These are phyloP conservation scores for Mechanitis messenoides DNA, from an alignment of 2,888 invertebrate species.

Conservation along the genomic window DNA sequence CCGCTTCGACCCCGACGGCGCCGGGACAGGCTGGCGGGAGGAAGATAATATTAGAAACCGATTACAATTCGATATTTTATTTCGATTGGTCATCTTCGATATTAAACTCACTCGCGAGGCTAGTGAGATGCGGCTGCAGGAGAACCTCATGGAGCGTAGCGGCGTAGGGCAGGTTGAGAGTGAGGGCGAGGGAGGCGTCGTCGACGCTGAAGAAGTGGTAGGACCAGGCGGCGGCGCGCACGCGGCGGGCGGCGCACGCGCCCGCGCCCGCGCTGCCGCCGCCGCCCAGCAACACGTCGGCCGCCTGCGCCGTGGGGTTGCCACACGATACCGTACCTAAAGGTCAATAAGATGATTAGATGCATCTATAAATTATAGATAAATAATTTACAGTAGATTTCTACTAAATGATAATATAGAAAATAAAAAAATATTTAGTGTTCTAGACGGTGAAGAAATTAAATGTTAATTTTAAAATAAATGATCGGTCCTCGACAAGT, in stretches of 20 bases:
- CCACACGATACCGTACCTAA: conserved; percentile 83
- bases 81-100: too few relatives aligned
- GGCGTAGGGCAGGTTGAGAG: conserved; percentile 91
- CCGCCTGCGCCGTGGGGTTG: conserved; percentile 91
- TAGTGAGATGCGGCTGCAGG: conserved; percentile 89
- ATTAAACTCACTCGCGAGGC: conserved; percentile 80
- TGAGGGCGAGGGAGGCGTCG: conserved; percentile 91
- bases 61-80: too few relatives aligned
- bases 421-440: not conserved
- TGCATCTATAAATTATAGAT: not conserved
- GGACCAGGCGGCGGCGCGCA: conserved; percentile 95
- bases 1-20: conserved; percentile 90
- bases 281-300: conserved; percentile 90
- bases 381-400: too few relatives aligned
- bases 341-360: not conserved
- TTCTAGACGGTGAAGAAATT: too few relatives aligned
- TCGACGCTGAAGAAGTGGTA: conserved; percentile 95
- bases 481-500: not conserved
- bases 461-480: not conserved
- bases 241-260: conserved; percentile 86
- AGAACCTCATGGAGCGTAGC: conserved; percentile 92
- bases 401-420: too few relatives aligned
- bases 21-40: conserved; percentile 85
- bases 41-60: not conserved
- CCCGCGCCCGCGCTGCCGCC: conserved; percentile 82